Conservation (phyloP, 2,797 vertebrate genomes). For the Stomatorhinus walkeri region DNA sequence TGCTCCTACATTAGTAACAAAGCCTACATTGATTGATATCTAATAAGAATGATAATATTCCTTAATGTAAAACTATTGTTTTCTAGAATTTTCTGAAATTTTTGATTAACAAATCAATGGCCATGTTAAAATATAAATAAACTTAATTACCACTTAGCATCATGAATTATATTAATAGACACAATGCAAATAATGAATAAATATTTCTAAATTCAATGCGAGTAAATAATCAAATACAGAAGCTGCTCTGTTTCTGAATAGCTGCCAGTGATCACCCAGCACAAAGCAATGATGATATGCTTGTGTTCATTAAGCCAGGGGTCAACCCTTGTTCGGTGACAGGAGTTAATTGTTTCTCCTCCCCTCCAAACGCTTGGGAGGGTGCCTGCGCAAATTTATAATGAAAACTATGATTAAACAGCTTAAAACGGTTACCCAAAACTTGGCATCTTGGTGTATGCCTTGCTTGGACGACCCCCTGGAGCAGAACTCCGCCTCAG, state of each 20-base stretch:
- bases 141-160: not conserved
- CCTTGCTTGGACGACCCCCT: constrained; percentile 36
- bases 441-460: constrained; percentile 31
- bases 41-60: not conserved
- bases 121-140: not conserved
- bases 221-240: not conserved
- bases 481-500: constrained; percentile 53
- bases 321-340: constrained; percentile 38
- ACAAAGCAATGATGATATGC: constrained; percentile 11
- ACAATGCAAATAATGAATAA: not conserved
- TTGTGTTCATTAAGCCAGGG: constrained; percentile 20
- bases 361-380: constrained; percentile 41
- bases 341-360: constrained; percentile 42
- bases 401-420: constrained; percentile 39
- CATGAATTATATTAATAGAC: not conserved
- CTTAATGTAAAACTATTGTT: not conserved
- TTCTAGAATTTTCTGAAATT: not conserved
- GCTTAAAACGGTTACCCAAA: constrained; percentile 31
- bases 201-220: not conserved
- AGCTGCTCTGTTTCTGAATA: not conserved
- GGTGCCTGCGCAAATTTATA: constrained; percentile 40
- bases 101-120: not conserved
- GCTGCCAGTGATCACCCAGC: not conserved
- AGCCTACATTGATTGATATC: not conserved
- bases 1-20: not conserved